Conservation (phyloP, 2,797 vertebrate genomes). For the Ptychadena robeensis region DNA sequence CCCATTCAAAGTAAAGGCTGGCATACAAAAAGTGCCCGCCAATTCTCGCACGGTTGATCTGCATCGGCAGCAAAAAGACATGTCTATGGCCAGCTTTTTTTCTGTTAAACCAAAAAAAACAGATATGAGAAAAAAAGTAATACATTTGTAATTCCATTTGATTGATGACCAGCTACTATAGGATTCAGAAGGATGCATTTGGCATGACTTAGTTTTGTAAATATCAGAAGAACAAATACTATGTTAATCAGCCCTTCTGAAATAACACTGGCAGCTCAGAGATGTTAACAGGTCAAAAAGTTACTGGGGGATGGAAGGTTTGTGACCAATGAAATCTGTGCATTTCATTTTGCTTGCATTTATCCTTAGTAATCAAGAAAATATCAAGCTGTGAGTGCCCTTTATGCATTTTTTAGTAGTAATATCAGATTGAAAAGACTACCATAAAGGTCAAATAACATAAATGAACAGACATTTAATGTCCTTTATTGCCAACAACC, state of each 20-base stretch:
- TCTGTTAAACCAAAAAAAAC: neutral
- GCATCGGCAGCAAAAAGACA: too few relatives aligned
- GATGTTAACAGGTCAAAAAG: conserved; percentile 37
- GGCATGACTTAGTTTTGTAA: conserved; percentile 3
- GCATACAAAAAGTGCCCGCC: too few relatives aligned
- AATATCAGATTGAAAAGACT: conserved; percentile 20
- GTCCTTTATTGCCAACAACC: conserved; percentile 9
- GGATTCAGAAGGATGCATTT: neutral
- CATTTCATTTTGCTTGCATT: conserved; percentile 20
- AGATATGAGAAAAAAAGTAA: neutral
- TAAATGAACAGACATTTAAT: conserved; percentile 14
- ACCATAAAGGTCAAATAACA: conserved; percentile 28
- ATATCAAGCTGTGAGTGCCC: conserved; percentile 39
- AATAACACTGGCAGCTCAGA: conserved; percentile 35
- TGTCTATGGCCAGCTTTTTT: too few relatives aligned
- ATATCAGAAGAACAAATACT: conserved; percentile 13
- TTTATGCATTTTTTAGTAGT: conserved; percentile 48
- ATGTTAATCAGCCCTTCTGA: conserved; percentile 29
- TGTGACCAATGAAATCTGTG: conserved; percentile 31
- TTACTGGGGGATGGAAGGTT: neutral
- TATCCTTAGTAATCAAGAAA: conserved; percentile 38
- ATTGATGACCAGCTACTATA: neutral
- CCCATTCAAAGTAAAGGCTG: too few relatives aligned
- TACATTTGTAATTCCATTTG: neutral
- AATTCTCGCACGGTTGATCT: too few relatives aligned